Evolutionary conservation across 2,888 invertebrate genomes (phyloP), one percentile per base, ranked within the genome.

Genomic region (Cepaea hortensis): DNA sequence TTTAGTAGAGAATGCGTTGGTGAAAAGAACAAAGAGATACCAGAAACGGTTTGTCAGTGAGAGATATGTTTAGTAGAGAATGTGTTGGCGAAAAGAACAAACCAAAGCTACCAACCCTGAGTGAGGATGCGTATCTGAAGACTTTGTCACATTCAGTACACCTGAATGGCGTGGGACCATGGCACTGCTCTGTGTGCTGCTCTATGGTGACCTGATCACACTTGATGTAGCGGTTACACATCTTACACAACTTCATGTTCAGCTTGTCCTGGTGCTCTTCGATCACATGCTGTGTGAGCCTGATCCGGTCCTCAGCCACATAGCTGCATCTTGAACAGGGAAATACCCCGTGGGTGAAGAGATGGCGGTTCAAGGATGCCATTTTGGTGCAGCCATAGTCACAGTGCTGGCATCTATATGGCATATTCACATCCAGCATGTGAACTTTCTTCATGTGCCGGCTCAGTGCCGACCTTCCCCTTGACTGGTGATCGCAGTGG

Each of bases 101-200:
- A 48, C 1, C 0, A 75, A n/a, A 46, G 13, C 4, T 18, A 65
- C 80, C 18, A 62, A 87, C 88, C 88, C 91, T 91, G 55, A 93
- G 88, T 73, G 92, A 92, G 79, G 93, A 94, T 87, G 93, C 92
- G 87, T 93, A 94, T 87, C 93, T 93, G 90, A 93, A 94, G 86
- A 92, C 92, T 87, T 93, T 93, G 76, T 90, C 90, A 90, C 94
- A 94, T 88, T 92, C 91, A 48, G 90, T 90, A 90, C 94, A 94
- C 87, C 90, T 91, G 88, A 92, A 93, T 46, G 92, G 92, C 85
- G 92, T 91, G 76, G 93, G 91, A 15, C 93, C 93, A 81, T 91
- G 90, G 89, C 93, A 93, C n/a, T 90, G 89, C 83, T 91, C 90
- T 88, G 93, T 92, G 87, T 93, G 93, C 87, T 92, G 90, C 87